Base-by-base conservation (phyloP, 37 sponge, comb jelly and placozoan genomes). In the Tethya wilhelma region DNA sequence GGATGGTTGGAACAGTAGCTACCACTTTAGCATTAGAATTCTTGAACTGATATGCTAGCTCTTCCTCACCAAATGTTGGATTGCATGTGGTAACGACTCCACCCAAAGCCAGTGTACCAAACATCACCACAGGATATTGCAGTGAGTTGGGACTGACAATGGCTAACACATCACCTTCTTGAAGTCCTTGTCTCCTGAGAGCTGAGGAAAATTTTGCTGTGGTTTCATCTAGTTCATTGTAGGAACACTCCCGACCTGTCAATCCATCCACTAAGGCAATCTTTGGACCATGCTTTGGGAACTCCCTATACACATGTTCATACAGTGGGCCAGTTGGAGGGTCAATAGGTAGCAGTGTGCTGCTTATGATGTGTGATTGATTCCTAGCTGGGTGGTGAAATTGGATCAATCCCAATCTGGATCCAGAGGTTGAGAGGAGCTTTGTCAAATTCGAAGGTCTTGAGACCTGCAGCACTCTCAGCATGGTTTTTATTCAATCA, bases 11-110 rank as follows among this genome's bases (percentile, higher is more conserved):
- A 36, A 71, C 62, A 6, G 93, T 88, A 36, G 86, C 91, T 3
- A 94, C 56, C 23, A 59, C 66, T 42, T 90, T 86, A 26, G 88
- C 56, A 9, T 67, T 72, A 38, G 90, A 89, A 38, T 83, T 79
- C 60, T 94, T 70, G 64, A 94, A 74, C 84, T 94, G 91, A 49
- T 79, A 81, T 44, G 79, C 56, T 70, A 94, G 73, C 71, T 94
- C 94, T 1, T 74, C 45, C 4, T 64, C 78, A 2, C 90, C 90
- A 79, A 77, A 96, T 25, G 80, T 56, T 0, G 90, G 88, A 62
- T 96, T 96, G 53, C 81, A 79, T 8, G 91, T 79, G 34, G 75
- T 87, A 65, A 93, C 86, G 26, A 69, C 58, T 25, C 93, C 90
- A 2, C 96, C 96, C 25, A 80, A 59, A 14, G 90, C 91, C 25